These are phyloP conservation scores for Villa cingulata DNA, from an alignment of 2,888 invertebrate species.

Conservation along the genomic window DNA sequence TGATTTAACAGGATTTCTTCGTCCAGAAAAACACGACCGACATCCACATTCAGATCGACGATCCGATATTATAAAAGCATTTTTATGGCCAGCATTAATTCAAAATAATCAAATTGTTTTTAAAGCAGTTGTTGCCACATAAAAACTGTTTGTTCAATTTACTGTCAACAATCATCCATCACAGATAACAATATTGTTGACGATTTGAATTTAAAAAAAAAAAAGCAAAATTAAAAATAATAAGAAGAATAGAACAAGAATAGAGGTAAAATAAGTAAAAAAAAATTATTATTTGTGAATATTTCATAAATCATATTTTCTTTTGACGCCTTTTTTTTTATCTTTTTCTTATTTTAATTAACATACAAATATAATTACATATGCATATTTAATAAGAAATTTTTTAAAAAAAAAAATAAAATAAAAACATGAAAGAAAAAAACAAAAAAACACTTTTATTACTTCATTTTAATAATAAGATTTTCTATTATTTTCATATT, in stretches of 20 bases:
- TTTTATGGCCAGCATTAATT: conserved; percentile 77
- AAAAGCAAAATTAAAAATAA: too few species aligned
- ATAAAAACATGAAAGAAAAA: conserved; percentile 13
- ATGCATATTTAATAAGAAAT: too few species aligned
- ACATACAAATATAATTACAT: too few species aligned
- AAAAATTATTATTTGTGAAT: too few species aligned
- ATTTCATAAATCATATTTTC: too few species aligned
- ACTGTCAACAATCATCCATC: not conserved
- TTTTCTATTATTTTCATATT: not conserved
- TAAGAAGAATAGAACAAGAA: too few species aligned
- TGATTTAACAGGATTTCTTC: conserved; percentile 44
- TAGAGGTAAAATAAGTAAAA: too few species aligned
- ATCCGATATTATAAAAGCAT: conserved; percentile 61
- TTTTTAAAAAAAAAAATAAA: conserved; percentile 1
- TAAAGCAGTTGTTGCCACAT: conserved; percentile 76
- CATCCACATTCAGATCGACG: conserved; percentile 63
- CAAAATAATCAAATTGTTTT: conserved; percentile 65
- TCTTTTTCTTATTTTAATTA: too few species aligned
- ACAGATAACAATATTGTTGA: too few species aligned
- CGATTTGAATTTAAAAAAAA: not conserved
- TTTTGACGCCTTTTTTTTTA: too few species aligned
- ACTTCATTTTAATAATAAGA: not conserved
- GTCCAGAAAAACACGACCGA: conserved; percentile 63
- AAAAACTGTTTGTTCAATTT: too few species aligned
- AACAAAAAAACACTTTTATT: conserved; percentile 3